Percentiles rank a stretch among this genome's conserved stretches.
Evolutionary conservation across 2,797 vertebrate genomes (phyloP).

Genomic region (Alfaro cultratus): DNA sequence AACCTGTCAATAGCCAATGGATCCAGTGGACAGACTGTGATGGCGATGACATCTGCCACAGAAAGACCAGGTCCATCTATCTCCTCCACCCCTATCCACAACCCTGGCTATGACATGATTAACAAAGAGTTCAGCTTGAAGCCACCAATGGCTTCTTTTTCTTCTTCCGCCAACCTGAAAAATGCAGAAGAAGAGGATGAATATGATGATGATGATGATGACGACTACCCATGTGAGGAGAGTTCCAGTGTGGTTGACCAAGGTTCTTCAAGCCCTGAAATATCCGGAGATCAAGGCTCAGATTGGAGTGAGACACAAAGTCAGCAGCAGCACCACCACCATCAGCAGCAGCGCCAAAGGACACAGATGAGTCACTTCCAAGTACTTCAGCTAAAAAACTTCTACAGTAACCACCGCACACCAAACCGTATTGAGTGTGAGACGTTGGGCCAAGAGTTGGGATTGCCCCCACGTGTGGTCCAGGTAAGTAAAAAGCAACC

Average conservation of each 20-base stretch:
- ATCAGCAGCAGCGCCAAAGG: slow-evolving; percentile 89
- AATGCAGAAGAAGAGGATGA: slow-evolving; percentile 90
- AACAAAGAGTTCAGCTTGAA: slow-evolving; percentile 88
- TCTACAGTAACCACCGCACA: slow-evolving; percentile 97
- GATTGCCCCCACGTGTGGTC: slow-evolving; percentile 97
- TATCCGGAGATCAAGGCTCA: slow-evolving; percentile 86
- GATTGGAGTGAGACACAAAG: slow-evolving; percentile 89
- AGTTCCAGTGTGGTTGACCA: slow-evolving; percentile 91
- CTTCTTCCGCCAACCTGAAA: slow-evolving; percentile 86
- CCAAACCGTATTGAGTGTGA: slow-evolving; percentile 98
- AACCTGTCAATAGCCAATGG: slow-evolving; percentile 88
- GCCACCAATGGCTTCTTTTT: slow-evolving; percentile 84
- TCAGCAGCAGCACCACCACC: slow-evolving; percentile 77
- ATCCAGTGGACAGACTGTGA: slow-evolving; percentile 82
- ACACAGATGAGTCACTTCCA: slow-evolving; percentile 99
- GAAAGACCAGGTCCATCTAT: slow-evolving; percentile 85
- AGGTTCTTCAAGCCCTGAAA: slow-evolving; percentile 90
- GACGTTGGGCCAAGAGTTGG: slow-evolving; percentile 95
- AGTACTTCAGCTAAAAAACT: slow-evolving; percentile 95
- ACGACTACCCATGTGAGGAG: slow-evolving; percentile 77
- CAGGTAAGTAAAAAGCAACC: slow-evolving; percentile 80
- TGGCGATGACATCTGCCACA: slow-evolving; percentile 57
- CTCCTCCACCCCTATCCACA: slow-evolving; percentile 85
- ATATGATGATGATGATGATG: slow-evolving; percentile 75
- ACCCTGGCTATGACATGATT: slow-evolving; percentile 85